A percentile compares a stretch with the other conserved stretches of the same genome.
Conservation (phyloP, 2,113 vertebrate species). For the Channa argus region DNA sequence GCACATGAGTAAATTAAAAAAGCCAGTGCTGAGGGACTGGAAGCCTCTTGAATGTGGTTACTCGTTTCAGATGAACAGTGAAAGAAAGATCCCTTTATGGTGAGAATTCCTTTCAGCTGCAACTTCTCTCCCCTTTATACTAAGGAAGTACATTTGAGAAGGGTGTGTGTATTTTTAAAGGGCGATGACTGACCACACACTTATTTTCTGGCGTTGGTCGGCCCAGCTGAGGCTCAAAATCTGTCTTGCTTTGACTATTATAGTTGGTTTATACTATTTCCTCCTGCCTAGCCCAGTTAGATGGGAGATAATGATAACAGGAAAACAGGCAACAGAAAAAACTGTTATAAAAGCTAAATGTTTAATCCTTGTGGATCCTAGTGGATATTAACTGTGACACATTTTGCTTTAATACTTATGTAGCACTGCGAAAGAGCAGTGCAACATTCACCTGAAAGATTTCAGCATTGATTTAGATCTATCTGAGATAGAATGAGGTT, state of each 20-base stretch:
- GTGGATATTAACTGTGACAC: neutral
- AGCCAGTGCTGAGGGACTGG: constrained; percentile 16
- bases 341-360: constrained; percentile 6
- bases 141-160: constrained; percentile 70
- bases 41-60: constrained; percentile 30
- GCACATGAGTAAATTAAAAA: neutral
- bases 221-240: constrained; percentile 56
- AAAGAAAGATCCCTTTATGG: constrained; percentile 74
- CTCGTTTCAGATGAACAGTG: constrained; percentile 50
- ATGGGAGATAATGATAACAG: constrained; percentile 33
- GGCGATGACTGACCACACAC: constrained; percentile 73
- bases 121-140: constrained; percentile 54
- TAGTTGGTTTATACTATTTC: constrained; percentile 18
- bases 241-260: constrained; percentile 12
- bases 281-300: neutral
- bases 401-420: neutral
- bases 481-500: constrained; percentile 19
- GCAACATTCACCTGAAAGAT: constrained; percentile 7
- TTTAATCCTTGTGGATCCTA: neutral
- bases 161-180: constrained; percentile 76
- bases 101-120: constrained; percentile 53
- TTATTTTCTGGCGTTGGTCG: constrained; percentile 51
- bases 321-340: constrained; percentile 12
- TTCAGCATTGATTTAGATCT: neutral
- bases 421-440: neutral